phyloP scores from a whole-genome alignment of 2,113 vertebrate genomes.

The Eretmochelys imbricata region DNA sequence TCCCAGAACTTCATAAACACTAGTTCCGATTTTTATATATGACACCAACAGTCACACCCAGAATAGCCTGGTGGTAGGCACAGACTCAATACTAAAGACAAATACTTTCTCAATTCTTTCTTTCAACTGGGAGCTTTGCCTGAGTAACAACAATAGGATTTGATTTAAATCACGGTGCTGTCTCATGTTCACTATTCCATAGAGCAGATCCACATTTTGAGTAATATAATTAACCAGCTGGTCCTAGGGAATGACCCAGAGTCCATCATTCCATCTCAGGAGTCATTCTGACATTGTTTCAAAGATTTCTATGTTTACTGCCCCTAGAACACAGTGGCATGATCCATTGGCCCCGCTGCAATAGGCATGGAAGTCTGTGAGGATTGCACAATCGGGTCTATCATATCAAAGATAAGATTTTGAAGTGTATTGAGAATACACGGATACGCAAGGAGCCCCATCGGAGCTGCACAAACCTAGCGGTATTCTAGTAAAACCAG shows the following conservation, averaged over 20 bases:
- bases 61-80: neutral
- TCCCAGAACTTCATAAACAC: neutral
- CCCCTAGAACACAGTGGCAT: neutral
- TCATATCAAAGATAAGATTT: neutral
- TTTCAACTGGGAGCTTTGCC: neutral
- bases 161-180: neutral
- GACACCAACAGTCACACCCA: neutral
- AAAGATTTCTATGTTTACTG: neutral
- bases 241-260: neutral
- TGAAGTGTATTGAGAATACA: neutral
- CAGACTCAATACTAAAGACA: neutral
- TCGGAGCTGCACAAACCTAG: neutral
- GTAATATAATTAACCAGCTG: neutral
- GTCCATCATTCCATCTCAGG: neutral
- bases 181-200: neutral
- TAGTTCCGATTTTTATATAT: neutral
- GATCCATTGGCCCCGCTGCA: rapidly evolving
- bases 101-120: neutral
- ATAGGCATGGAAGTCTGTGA: neutral
- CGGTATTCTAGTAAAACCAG: neutral
- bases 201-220: neutral
- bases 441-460: rapidly evolving
- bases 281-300: neutral
- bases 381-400: neutral
- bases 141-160: neutral